Conservation (phyloP, 2,888 invertebrate species). For the Lasius platythorax region DNA sequence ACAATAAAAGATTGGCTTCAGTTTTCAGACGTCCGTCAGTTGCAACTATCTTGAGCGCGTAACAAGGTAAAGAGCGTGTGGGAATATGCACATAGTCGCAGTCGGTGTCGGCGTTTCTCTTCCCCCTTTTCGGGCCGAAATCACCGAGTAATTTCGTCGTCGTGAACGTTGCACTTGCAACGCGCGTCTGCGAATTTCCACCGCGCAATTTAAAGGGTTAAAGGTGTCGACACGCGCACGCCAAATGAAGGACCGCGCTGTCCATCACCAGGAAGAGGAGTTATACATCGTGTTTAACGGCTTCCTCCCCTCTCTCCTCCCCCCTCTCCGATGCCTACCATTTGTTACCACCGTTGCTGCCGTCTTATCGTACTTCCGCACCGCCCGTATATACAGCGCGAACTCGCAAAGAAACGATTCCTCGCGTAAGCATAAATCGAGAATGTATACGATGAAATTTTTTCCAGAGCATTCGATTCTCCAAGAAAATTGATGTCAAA, state of each 20-base stretch:
- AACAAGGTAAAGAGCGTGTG: slow-evolving; percentile 24
- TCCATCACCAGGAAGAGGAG: slow-evolving; percentile 35
- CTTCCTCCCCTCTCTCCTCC: not conserved
- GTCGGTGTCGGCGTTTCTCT: not conserved
- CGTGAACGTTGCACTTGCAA: slow-evolving; percentile 1
- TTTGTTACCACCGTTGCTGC: not conserved
- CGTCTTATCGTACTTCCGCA: slow-evolving; percentile 31
- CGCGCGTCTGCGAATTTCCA: slow-evolving; percentile 51
- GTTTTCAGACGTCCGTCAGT: not conserved
- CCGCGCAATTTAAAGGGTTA: slow-evolving; percentile 49
- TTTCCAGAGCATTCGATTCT: not conserved
- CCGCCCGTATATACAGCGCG: slow-evolving; percentile 7
- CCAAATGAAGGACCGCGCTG: slow-evolving; percentile 59
- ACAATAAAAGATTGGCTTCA: not conserved
- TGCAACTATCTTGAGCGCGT: not conserved
- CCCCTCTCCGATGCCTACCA: not conserved
- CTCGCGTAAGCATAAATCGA: not conserved
- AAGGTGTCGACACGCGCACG: slow-evolving; percentile 58
- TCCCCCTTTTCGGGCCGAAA: not conserved
- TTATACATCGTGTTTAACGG: slow-evolving; percentile 41
- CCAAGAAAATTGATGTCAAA: not conserved
- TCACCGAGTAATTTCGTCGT: slow-evolving; percentile 33
- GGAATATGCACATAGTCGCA: not conserved
- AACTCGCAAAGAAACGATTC: not conserved
- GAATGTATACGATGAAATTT: not conserved